Conservation (phyloP, 2,113 vertebrate species). For the Heterochromis multidens region DNA sequence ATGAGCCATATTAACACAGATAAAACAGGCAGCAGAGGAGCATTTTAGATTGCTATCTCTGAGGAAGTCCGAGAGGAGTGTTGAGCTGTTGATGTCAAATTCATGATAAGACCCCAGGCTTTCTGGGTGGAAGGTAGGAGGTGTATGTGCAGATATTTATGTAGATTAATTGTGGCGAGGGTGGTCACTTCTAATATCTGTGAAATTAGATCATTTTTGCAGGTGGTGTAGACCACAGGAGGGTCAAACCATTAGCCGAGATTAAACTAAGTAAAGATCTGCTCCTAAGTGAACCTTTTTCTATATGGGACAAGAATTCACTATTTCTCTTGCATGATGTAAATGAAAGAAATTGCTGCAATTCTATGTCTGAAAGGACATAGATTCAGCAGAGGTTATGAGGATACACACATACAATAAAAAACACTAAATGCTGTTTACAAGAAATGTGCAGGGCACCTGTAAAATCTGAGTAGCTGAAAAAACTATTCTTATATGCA, state of each 20-base stretch:
- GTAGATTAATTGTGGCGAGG: not conserved
- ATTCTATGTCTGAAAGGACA: not conserved
- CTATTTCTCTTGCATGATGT: not conserved
- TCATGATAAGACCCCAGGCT: constrained; percentile 15
- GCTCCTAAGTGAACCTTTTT: not conserved
- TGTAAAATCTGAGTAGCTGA: no score
- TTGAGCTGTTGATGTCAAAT: constrained; percentile 16
- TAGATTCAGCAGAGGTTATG: not conserved
- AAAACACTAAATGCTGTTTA: accelerated
- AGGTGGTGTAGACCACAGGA: not conserved
- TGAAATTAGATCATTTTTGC: not conserved
- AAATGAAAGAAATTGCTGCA: not conserved
- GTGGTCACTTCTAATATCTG: not conserved
- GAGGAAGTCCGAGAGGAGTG: constrained; percentile 2
- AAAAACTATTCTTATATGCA: no score
- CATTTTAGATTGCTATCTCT: constrained; percentile 52
- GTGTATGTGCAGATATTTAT: not conserved
- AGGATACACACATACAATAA: not conserved
- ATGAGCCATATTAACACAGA: constrained; percentile 62
- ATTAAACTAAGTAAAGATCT: not conserved
- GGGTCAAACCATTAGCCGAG: not conserved
- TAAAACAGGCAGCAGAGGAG: constrained; percentile 40
- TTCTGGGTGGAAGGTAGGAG: not conserved
- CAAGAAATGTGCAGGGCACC: not conserved
- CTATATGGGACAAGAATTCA: not conserved